These are phyloP conservation scores for Synergus gifuensis DNA, from an alignment of 2,888 invertebrate genomes.

Conservation along the genomic window DNA sequence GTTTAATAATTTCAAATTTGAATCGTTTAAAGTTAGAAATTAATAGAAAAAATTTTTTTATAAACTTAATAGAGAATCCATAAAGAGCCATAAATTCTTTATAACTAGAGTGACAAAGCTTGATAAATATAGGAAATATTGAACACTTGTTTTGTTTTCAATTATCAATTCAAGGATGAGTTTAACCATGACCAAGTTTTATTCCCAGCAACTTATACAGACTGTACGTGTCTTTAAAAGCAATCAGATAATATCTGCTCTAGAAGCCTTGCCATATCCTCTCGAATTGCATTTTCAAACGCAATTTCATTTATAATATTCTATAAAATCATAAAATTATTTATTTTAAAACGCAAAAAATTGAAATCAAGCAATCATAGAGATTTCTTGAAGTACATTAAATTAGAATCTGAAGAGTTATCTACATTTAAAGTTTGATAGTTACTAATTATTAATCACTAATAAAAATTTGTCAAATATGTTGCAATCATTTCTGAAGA, in stretches of 20 bases:
- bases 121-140: background rate
- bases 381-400: too few relatives aligned
- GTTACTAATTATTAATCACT: too few relatives aligned
- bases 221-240: slow-evolving; percentile 5
- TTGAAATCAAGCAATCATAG: too few relatives aligned
- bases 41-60: background rate
- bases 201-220: background rate
- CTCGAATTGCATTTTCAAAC: slow-evolving; percentile 8
- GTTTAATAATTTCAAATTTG: too few relatives aligned
- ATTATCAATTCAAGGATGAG: slow-evolving; percentile 23
- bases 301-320: background rate
- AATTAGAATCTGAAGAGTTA: too few relatives aligned
- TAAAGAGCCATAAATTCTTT: too few relatives aligned
- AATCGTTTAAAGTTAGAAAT: too few relatives aligned
- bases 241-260: slow-evolving; percentile 14
- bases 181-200: slow-evolving; percentile 16
- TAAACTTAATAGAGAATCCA: background rate
- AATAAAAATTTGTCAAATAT: too few relatives aligned
- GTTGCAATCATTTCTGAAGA: too few relatives aligned
- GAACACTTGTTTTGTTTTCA: slow-evolving; percentile 21
- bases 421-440: too few relatives aligned
- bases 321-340: too few relatives aligned
- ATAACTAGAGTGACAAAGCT: background rate
- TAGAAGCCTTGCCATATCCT: background rate
- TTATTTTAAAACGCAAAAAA: too few relatives aligned